phyloP scores from a whole-genome alignment of 2,888 invertebrate genomes.

The Petrolisthes cinctipes region DNA sequence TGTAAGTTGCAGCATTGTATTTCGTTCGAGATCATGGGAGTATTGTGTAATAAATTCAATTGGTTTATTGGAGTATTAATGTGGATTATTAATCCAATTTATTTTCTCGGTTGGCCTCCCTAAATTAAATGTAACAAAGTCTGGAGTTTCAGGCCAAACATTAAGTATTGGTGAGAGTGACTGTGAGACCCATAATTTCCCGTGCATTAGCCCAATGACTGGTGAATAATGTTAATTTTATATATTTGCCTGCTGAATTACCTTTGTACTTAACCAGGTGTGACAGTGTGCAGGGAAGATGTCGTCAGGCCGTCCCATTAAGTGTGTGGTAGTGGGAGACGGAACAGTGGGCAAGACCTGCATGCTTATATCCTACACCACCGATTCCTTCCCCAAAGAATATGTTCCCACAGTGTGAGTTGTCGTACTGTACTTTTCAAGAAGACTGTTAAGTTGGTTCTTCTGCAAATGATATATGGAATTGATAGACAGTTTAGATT shows the following conservation, averaged over 20 bases:
- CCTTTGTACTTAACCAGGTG: neutral
- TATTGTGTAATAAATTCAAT: too few relatives aligned
- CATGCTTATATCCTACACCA: conserved; percentile 76
- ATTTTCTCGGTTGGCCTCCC: neutral
- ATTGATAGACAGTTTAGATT: neutral
- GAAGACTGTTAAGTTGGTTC: neutral
- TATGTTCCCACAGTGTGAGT: conserved; percentile 76
- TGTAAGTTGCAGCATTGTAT: too few relatives aligned
- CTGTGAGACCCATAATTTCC: neutral
- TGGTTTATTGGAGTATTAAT: neutral
- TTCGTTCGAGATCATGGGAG: too few relatives aligned
- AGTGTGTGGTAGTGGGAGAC: conserved; percentile 76
- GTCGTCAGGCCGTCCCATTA: conserved; percentile 72
- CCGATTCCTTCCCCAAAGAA: conserved; percentile 75
- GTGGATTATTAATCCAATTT: neutral
- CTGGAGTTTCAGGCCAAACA: neutral
- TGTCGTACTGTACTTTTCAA: neutral
- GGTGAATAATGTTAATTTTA: neutral
- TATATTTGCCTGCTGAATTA: neutral
- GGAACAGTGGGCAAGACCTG: conserved; percentile 76
- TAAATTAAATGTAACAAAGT: neutral
- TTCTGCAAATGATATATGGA: neutral
- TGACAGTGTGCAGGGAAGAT: conserved; percentile 59
- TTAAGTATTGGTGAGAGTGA: neutral
- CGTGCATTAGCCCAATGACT: too few relatives aligned